These are phyloP conservation scores for Anabas testudineus DNA, from an alignment of 2,797 vertebrate genomes.

Conservation along the genomic window DNA sequence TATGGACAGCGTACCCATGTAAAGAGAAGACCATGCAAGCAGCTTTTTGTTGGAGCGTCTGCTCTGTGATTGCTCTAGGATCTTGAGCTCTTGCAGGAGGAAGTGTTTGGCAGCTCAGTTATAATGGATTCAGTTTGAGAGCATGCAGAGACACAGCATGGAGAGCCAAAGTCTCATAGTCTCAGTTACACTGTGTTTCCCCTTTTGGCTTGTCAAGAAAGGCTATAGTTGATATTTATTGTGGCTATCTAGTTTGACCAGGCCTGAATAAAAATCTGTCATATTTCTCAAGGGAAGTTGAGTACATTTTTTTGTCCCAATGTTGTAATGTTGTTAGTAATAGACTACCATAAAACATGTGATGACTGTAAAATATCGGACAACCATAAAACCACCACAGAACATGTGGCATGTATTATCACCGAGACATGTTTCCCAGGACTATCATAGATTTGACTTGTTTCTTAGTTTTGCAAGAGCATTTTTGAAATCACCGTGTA, in stretches of 20 bases:
- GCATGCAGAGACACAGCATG: conserved; percentile 44
- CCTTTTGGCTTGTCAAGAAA: conserved; percentile 9
- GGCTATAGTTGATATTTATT: conserved; percentile 42
- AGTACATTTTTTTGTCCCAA: background rate
- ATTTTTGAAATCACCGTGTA: background rate
- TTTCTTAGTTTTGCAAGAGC: background rate
- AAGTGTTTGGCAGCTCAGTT: conserved; percentile 58
- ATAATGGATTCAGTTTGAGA: conserved; percentile 51
- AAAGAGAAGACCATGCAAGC: conserved; percentile 10
- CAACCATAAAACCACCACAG: background rate
- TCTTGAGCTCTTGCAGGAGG: conserved; percentile 47
- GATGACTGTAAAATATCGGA: background rate
- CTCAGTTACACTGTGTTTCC: conserved; percentile 14
- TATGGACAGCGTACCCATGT: background rate
- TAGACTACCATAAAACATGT: conserved; percentile 9
- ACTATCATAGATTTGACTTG: conserved; percentile 2
- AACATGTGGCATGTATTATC: conserved; percentile 1
- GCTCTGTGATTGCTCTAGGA: conserved; percentile 43
- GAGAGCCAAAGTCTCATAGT: conserved; percentile 38
- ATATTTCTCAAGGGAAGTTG: conserved; percentile 22
- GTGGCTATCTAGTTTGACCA: conserved; percentile 11
- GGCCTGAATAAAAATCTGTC: conserved; percentile 7
- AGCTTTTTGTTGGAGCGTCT: conserved; percentile 28
- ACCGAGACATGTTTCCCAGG: conserved; percentile 5
- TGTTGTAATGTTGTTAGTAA: conserved; percentile 1